These are phyloP conservation scores for Clarias laeviceps DNA, from an alignment of 2,797 vertebrate species.

Conservation along the genomic window DNA sequence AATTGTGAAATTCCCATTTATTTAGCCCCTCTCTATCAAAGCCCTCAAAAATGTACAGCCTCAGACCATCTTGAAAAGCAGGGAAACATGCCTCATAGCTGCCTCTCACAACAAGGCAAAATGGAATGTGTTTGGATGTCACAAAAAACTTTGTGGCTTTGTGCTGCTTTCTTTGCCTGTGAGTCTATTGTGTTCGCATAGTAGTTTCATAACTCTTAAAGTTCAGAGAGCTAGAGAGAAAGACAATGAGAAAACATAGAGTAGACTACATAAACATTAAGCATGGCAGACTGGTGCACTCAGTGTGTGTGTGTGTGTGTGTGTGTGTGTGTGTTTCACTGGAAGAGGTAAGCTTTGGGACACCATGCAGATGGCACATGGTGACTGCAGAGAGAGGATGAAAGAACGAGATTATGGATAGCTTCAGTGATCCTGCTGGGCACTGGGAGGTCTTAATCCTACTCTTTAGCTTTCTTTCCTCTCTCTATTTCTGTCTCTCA, in stretches of 20 bases:
- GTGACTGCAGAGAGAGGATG: slow-evolving; percentile 55
- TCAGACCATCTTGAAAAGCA: slow-evolving; percentile 16
- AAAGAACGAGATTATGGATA: slow-evolving; percentile 60
- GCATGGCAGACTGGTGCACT: slow-evolving; percentile 28
- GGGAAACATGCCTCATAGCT: slow-evolving; percentile 2
- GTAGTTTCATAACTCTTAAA: slow-evolving; percentile 17
- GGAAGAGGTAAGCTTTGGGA: slow-evolving; percentile 43
- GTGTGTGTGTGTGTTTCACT: slow-evolving; percentile 33
- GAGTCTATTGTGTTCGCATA: slow-evolving; percentile 3
- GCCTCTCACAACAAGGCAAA: slow-evolving; percentile 13
- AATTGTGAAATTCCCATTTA: neutral
- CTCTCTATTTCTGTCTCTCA: slow-evolving; percentile 34
- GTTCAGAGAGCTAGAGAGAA: slow-evolving; percentile 3
- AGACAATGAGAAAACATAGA: neutral
- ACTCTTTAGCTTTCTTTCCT: slow-evolving; percentile 30
- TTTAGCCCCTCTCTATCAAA: slow-evolving; percentile 5
- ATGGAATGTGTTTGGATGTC: slow-evolving; percentile 25
- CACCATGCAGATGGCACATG: slow-evolving; percentile 54
- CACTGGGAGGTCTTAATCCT: slow-evolving; percentile 43
- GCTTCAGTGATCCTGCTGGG: slow-evolving; percentile 57
- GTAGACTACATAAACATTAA: slow-evolving; percentile 27
- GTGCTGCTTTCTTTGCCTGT: neutral
- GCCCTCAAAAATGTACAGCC: slow-evolving; percentile 13
- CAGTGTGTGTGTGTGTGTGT: slow-evolving; percentile 28
- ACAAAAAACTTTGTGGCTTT: slow-evolving; percentile 9